Percentiles rank a stretch among this genome's conserved stretches.
phyloP scores from a whole-genome alignment of 2,113 vertebrate species.

The Chelonoidis abingdonii region DNA sequence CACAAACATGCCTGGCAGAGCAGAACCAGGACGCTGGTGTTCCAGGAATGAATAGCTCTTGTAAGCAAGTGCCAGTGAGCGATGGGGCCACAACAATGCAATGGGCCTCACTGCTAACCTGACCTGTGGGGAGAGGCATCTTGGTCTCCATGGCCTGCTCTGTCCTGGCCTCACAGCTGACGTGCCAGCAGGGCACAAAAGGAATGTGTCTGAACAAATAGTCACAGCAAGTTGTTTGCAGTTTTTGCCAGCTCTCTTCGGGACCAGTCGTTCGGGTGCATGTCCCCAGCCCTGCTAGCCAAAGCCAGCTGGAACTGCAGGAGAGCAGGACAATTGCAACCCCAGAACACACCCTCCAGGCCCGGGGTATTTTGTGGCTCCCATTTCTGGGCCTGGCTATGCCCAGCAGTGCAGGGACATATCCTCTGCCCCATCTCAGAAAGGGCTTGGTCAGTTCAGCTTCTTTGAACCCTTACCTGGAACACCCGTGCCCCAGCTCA shows the following conservation, averaged over 20 bases:
- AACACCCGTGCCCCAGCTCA: neutral
- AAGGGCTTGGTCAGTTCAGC: neutral
- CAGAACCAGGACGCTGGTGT: neutral
- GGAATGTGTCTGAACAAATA: neutral
- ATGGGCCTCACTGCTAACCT: neutral
- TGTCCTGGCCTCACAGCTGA: neutral
- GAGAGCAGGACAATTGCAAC: neutral
- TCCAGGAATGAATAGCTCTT: neutral
- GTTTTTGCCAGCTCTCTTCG: no score
- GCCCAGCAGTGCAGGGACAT: neutral
- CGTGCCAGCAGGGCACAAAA: neutral
- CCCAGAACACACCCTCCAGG: neutral
- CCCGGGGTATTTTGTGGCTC: no score
- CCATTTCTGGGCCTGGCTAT: neutral
- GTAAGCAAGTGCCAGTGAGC: neutral
- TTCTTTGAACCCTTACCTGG: neutral
- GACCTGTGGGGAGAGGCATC: no score
- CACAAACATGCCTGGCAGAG: fast-evolving
- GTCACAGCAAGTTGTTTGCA: neutral
- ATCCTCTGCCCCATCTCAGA: neutral
- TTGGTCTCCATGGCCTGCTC: no score
- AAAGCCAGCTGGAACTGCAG: neutral
- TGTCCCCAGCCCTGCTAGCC: fast-evolving
- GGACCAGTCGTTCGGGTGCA: neutral
- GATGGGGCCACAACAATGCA: neutral